A percentile compares a stretch with the other conserved stretches of the same genome.
These are phyloP conservation scores for Sinocyclocheilus grahami DNA, from an alignment of 2,113 vertebrate species.

Conservation along the genomic window DNA sequence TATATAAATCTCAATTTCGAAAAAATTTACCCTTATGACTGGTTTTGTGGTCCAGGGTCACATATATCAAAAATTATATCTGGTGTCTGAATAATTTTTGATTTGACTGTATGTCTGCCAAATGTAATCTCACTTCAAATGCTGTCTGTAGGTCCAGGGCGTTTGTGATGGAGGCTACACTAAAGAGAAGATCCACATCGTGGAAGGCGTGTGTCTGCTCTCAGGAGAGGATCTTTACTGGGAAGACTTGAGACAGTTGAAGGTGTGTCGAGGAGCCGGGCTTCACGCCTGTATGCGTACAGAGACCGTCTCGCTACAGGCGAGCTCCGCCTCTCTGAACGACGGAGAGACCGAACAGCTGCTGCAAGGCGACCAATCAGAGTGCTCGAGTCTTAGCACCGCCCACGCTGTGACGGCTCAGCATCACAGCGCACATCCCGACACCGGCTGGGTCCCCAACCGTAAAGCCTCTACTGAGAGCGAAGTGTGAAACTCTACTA, in stretches of 20 bases:
- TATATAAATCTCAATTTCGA: too few relatives aligned
- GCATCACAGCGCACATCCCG: constrained; percentile 84
- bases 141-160: constrained; percentile 70
- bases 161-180: constrained; percentile 88
- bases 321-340: constrained; percentile 93
- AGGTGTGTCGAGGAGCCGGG: constrained; percentile 87
- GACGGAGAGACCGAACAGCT: constrained; percentile 96
- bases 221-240: constrained; percentile 91
- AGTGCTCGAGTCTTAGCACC: constrained; percentile 92
- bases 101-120: too few relatives aligned
- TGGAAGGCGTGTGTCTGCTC: constrained; percentile 95
- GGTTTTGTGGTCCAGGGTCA: too few relatives aligned
- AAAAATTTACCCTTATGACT: too few relatives aligned
- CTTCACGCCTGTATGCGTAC: constrained; percentile 97
- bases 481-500: constrained; percentile 80
- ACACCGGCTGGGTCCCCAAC: constrained; percentile 91
- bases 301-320: constrained; percentile 94
- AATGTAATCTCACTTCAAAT: background rate
- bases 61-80: too few relatives aligned
- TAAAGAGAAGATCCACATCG: constrained; percentile 97
- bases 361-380: constrained; percentile 93
- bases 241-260: constrained; percentile 96
- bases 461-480: constrained; percentile 94
- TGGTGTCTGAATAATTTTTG: too few relatives aligned
- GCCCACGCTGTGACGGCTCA: constrained; percentile 82